A percentile compares a stretch with the other conserved stretches of the same genome.
phyloP scores from a whole-genome alignment of 2,797 vertebrate species.

The Leontopithecus rosalia region DNA sequence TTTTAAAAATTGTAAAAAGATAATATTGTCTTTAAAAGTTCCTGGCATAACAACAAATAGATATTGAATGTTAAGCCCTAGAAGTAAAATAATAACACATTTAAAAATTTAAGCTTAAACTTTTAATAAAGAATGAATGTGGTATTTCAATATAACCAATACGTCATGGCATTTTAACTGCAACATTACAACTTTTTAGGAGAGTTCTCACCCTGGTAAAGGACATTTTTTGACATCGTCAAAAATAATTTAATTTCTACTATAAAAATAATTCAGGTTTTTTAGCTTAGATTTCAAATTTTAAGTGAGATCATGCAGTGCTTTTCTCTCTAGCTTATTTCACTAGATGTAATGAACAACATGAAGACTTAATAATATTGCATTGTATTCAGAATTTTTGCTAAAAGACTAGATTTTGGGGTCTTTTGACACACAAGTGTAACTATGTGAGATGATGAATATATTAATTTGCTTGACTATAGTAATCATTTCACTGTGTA shows the following conservation, averaged over 20 bases:
- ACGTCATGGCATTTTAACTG: background rate
- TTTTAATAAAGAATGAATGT: background rate
- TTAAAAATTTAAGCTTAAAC: background rate
- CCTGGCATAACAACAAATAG: background rate
- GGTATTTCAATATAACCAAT: background rate
- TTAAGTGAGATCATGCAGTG: too few relatives aligned
- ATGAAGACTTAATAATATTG: background rate
- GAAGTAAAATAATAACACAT: background rate
- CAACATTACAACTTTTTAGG: background rate
- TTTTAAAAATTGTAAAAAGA: background rate
- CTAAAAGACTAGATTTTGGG: background rate
- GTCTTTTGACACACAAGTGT: background rate
- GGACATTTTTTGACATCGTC: background rate
- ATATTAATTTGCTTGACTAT: background rate
- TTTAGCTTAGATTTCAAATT: background rate
- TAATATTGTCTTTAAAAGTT: background rate
- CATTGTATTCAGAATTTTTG: background rate
- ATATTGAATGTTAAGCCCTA: background rate
- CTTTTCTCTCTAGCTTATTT: background rate
- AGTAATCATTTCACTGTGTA: too few relatives aligned
- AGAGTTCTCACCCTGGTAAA: background rate
- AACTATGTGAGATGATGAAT: background rate
- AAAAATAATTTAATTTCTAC: constrained; percentile 9
- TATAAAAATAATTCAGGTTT: background rate
- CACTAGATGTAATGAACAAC: background rate